Conservation (phyloP, 2,888 invertebrate genomes). For the Drosophila mulleri region DNA sequence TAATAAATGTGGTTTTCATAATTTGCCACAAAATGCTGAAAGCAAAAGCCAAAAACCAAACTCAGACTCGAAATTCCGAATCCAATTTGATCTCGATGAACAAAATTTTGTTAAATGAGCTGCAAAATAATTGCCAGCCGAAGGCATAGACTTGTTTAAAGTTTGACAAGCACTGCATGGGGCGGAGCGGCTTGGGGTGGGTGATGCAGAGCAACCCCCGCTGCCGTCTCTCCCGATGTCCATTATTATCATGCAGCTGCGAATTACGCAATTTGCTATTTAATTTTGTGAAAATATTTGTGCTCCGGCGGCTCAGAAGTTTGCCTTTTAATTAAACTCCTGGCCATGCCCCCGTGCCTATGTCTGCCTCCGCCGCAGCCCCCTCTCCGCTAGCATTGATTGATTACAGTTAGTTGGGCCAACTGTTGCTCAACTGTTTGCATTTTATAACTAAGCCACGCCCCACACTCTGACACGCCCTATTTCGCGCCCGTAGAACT, state of each 20-base stretch:
- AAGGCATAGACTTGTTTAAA: conserved; percentile 44
- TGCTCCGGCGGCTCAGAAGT: conserved; percentile 49
- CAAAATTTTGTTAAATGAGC: conserved; percentile 67
- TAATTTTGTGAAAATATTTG: conserved; percentile 67
- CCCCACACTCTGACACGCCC: conserved; percentile 53
- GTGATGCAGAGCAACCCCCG: background rate
- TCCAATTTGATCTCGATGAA: conserved; percentile 46
- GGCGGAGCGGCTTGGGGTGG: background rate
- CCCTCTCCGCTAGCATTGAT: conserved; percentile 49
- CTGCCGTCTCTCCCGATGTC: conserved; percentile 42
- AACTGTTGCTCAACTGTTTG: conserved; percentile 59
- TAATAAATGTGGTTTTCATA: conserved; percentile 52
- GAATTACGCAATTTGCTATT: conserved; percentile 77
- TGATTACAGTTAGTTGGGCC: conserved; percentile 73
- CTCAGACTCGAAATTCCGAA: conserved; percentile 37
- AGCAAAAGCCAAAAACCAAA: conserved; percentile 23
- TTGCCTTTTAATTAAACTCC: conserved; percentile 72
- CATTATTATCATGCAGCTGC: conserved; percentile 62
- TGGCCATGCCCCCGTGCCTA: conserved; percentile 21
- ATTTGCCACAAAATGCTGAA: conserved; percentile 39
- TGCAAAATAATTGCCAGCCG: conserved; percentile 64
- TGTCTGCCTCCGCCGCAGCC: background rate
- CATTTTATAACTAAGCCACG: conserved; percentile 40
- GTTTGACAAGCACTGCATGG: conserved; percentile 42
- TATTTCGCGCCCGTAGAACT: conserved; percentile 27